phyloP scores from a whole-genome alignment of 2,113 vertebrate genomes.

The Chiloscyllium plagiosum region DNA sequence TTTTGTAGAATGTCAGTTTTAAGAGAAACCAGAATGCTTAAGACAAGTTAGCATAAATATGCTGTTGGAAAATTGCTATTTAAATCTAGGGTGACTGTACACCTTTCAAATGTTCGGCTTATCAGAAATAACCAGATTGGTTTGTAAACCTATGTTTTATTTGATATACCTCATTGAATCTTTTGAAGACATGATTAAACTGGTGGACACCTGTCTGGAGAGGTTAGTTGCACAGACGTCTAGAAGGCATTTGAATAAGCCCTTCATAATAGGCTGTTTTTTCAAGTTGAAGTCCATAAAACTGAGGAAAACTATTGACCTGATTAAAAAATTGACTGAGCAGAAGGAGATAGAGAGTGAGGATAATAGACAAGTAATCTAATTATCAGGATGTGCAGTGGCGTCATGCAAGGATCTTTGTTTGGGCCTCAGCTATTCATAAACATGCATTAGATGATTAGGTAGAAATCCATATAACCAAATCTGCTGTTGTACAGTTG shows the following conservation, averaged over 20 bases:
- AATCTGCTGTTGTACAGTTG: not conserved
- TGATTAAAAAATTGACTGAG: not conserved
- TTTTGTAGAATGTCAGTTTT: not conserved
- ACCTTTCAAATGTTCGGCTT: not conserved
- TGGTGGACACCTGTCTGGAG: too few species aligned
- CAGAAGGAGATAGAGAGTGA: not conserved
- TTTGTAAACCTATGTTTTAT: not conserved
- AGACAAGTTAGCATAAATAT: not conserved
- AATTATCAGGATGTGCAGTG: not conserved
- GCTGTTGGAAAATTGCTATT: not conserved
- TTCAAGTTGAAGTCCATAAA: not conserved
- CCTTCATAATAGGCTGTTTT: not conserved
- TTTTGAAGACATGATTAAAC: not conserved
- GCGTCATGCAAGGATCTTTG: not conserved
- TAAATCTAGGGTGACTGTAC: not conserved
- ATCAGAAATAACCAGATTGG: not conserved
- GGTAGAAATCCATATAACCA: not conserved
- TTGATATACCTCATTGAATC: not conserved
- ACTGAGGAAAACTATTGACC: not conserved
- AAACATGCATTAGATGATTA: not conserved
- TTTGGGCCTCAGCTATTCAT: not conserved
- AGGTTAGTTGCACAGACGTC: not conserved
- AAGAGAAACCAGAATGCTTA: not conserved
- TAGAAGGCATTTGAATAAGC: not conserved
- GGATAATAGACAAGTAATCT: not conserved